A percentile compares a stretch with the other conserved stretches of the same genome.
Evolutionary conservation across 53 echinoderm and acorn worm genomes (phyloP).

Genomic region (Apostichopus leukothele): DNA sequence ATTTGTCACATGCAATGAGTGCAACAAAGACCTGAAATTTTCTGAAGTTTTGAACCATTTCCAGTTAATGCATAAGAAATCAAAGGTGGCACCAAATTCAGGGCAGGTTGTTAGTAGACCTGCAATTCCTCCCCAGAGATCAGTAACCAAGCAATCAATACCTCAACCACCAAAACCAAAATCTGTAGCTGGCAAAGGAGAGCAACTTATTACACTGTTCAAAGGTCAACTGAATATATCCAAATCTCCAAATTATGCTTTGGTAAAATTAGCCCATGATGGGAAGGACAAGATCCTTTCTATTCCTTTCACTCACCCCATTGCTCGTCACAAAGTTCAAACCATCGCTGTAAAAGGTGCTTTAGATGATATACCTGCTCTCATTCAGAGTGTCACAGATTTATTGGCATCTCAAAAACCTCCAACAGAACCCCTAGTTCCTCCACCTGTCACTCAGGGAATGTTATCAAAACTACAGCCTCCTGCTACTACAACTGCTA

Average conservation of each 20-base stretch:
- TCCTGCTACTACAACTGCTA: not conserved
- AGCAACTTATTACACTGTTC: slow-evolving; percentile 45
- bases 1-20: slow-evolving; percentile 36
- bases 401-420: not conserved
- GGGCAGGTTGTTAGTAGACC: not conserved
- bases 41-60: slow-evolving; percentile 32
- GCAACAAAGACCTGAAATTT: slow-evolving; percentile 46
- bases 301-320: slow-evolving; percentile 31
- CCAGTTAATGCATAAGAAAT: slow-evolving; percentile 4
- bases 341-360: slow-evolving; percentile 44
- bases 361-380: slow-evolving; percentile 41
- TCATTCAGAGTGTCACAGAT: slow-evolving; percentile 45
- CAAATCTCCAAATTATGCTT: slow-evolving; percentile 21
- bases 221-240: slow-evolving; percentile 19
- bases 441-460: not conserved
- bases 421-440: not conserved
- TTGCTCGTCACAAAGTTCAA: slow-evolving; percentile 37
- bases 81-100: not conserved
- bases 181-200: not conserved
- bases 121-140: not conserved
- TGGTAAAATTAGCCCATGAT: slow-evolving; percentile 45
- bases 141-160: not conserved
- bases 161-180: not conserved
- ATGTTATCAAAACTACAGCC: not conserved
- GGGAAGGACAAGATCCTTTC: slow-evolving; percentile 46